Base-by-base conservation (phyloP, 2,797 vertebrate species). In the Rhincodon typus region DNA sequence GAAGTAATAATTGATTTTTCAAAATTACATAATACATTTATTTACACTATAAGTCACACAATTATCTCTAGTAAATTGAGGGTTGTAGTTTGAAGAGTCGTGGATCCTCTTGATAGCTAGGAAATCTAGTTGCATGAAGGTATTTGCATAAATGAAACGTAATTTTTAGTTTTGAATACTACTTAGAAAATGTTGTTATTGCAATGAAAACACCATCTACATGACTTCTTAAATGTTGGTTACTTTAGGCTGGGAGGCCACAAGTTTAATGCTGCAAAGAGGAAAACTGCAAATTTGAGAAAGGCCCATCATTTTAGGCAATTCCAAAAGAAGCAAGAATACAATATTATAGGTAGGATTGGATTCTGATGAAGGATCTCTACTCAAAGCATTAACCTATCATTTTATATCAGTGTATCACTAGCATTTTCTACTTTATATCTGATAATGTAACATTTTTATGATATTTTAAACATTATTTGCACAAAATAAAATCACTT, bases 1-100 rank as follows among this genome's bases (percentile, higher is more conserved):
- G 67, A 74, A 72, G 30, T 74, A 15, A 94, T 42, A 74, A 94
- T 27, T 50, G 46, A 53, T 50, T 95, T 46, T 95, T 66, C 50
- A 72, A 74, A 72, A 74, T 94, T 94, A 77, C 66, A 94, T 17
- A 70, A 53, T 42, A 84, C 79, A 94, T 53, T 46, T 94, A 53
- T 94, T 94, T 70, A 74, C 94, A 95, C 46, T 53, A 95, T 53
- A 74, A 95, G 27, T 53, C 57, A 66, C 30, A 95, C 6, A 95
- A 95, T 95, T 74, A 72, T 27, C 69, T 95, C 42, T 74, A 74
- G 46, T 30, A 74, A 27, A 91, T 91, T 5, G 12, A 72, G 30
- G 34, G 19, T 34, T 19, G 38, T 17, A 94, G 94, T 34, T 50
- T 67, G 38, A 25, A 15, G 42, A 50, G 25, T 50, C 25, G 34